Conservation (phyloP, 2,113 vertebrate species). For the Mustela lutreola region DNA sequence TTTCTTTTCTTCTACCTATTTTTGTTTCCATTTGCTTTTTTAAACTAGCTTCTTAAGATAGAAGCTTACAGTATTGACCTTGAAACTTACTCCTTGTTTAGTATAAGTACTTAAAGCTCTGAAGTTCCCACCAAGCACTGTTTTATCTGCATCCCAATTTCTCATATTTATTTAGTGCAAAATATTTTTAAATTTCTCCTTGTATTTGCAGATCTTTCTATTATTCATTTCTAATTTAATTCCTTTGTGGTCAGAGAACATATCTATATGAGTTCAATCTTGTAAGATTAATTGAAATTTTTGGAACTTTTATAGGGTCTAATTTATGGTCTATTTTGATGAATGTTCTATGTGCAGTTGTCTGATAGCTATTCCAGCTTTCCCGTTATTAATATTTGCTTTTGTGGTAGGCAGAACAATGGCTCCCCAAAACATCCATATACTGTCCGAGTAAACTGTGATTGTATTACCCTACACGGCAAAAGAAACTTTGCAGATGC, state of each 20-base stretch:
- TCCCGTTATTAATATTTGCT: neutral
- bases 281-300: conserved; percentile 32
- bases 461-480: neutral
- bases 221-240: conserved; percentile 40
- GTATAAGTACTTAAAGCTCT: conserved; percentile 4
- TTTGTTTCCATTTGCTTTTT: conserved; percentile 18
- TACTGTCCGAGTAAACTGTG: neutral
- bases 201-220: conserved; percentile 34
- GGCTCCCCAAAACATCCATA: neutral
- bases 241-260: neutral
- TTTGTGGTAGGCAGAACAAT: neutral
- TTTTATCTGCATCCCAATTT: neutral
- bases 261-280: neutral
- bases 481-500: neutral
- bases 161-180: conserved; percentile 37
- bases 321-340: neutral
- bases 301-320: neutral
- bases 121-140: neutral
- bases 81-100: conserved; percentile 21
- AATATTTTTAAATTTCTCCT: conserved; percentile 26
- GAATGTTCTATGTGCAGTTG: neutral
- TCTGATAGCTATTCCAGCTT: neutral
- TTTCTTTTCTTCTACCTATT: neutral
- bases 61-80: conserved; percentile 10
- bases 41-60: neutral